These are phyloP conservation scores for Ephialtes manifestator DNA, from an alignment of 2,888 invertebrate genomes.

Conservation along the genomic window DNA sequence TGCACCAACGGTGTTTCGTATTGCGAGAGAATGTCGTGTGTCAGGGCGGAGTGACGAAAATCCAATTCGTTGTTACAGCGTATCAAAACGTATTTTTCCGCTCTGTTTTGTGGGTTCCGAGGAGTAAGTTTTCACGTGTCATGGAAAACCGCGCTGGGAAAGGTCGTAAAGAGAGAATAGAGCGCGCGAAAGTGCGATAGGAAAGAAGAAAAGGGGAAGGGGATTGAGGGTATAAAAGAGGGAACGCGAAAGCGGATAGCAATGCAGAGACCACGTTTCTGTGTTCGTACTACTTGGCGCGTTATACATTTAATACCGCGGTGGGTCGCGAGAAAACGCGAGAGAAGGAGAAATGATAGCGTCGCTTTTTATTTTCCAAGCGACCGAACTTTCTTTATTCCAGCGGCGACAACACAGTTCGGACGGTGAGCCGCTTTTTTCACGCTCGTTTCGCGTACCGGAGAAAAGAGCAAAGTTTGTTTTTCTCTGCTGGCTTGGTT, in stretches of 20 bases:
- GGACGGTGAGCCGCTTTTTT: conserved; percentile 40
- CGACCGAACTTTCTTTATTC: conserved; percentile 65
- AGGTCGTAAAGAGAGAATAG: conserved; percentile 49
- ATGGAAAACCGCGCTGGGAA: conserved; percentile 42
- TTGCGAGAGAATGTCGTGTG: background rate
- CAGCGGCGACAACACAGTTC: conserved; percentile 32
- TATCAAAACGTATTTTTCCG: conserved; percentile 43
- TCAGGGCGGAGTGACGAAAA: conserved; percentile 13
- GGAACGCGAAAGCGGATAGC: conserved; percentile 38
- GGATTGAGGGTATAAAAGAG: conserved; percentile 16
- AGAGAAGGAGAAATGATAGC: conserved; percentile 32
- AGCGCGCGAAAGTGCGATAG: conserved; percentile 33
- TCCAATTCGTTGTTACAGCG: conserved; percentile 47
- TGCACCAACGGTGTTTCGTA: background rate
- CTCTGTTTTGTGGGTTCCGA: background rate
- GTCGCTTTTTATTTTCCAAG: conserved; percentile 61
- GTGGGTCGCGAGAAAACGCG: conserved; percentile 28
- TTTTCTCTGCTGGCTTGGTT: conserved; percentile 46
- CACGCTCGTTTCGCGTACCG: conserved; percentile 50
- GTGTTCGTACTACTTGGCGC: conserved; percentile 34
- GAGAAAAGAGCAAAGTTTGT: conserved; percentile 66
- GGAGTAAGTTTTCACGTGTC: conserved; percentile 41
- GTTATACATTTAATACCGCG: conserved; percentile 54
- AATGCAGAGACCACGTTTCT: conserved; percentile 18
- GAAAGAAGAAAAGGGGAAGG: conserved; percentile 12